These are phyloP conservation scores for Microdon myrmicae DNA, from an alignment of 2,888 invertebrate species.

Conservation along the genomic window DNA sequence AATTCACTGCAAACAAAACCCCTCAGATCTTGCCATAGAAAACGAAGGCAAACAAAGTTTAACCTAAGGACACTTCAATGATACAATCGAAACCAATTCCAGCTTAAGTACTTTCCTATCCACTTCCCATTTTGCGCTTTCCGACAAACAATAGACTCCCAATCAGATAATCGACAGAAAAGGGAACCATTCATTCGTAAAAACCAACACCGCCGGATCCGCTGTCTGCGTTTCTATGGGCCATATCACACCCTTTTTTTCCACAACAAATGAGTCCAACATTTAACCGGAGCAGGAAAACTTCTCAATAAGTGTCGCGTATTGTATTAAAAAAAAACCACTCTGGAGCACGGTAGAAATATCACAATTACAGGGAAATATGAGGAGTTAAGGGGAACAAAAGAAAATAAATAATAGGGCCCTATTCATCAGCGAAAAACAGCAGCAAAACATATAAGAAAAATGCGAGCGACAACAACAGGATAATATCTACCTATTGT, in stretches of 20 bases:
- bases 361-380: constrained; percentile 14
- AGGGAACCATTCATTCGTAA: constrained; percentile 31
- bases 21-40: too few relatives aligned
- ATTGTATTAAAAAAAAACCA: constrained; percentile 7
- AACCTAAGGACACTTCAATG: constrained; percentile 22
- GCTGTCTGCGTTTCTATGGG: too few relatives aligned
- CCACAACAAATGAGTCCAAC: constrained; percentile 30
- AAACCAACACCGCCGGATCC: constrained; percentile 14
- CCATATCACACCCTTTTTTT: constrained; percentile 28
- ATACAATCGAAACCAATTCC: constrained; percentile 39
- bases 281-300: constrained; percentile 17
- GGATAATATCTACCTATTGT: constrained; percentile 31
- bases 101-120: constrained; percentile 33
- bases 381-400: constrained; percentile 19
- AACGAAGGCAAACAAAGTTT: too few relatives aligned
- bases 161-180: constrained; percentile 48
- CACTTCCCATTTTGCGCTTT: constrained; percentile 14
- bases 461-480: neutral
- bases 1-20: too few relatives aligned
- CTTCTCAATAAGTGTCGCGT: constrained; percentile 46
- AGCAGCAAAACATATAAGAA: constrained; percentile 1
- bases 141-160: constrained; percentile 35
- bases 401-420: constrained; percentile 3
- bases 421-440: constrained; percentile 6
- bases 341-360: constrained; percentile 1